phyloP scores from a whole-genome alignment of 2,113 vertebrate genomes.

The Cygnus atratus region DNA sequence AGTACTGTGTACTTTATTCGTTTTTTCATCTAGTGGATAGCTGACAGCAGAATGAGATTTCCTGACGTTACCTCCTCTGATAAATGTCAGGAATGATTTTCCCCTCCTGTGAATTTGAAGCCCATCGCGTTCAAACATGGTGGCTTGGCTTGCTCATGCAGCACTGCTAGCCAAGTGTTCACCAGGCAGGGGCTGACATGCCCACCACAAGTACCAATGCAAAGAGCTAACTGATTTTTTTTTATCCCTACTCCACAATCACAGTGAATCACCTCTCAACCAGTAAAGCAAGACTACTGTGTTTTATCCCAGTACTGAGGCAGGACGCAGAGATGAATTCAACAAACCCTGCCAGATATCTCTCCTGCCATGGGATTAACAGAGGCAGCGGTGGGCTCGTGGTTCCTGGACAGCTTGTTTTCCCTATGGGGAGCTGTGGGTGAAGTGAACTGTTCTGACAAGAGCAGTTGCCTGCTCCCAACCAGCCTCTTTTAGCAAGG shows the following conservation, averaged over 20 bases:
- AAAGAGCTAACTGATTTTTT: not conserved
- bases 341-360: not conserved
- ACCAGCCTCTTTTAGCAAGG: not conserved
- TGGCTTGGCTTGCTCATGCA: not conserved
- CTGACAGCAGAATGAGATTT: not conserved
- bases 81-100: not conserved
- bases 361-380: not conserved
- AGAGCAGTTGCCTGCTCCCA: not conserved
- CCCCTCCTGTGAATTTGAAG: not conserved
- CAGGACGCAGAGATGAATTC: not conserved
- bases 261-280: not conserved
- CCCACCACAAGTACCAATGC: rapidly evolving
- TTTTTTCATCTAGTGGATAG: not conserved
- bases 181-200: not conserved
- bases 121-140: not conserved
- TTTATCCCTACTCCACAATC: not conserved
- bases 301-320: rapidly evolving
- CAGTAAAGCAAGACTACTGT: not conserved
- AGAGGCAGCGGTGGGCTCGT: not conserved
- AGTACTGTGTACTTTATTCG: not conserved
- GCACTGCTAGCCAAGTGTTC: not conserved
- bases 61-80: not conserved
- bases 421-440: not conserved
- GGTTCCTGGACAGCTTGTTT: not conserved
- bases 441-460: not conserved